A percentile compares a stretch with the other conserved stretches of the same genome.
These are phyloP conservation scores for Petroica traversi DNA, from an alignment of 2,113 vertebrate genomes.

Conservation along the genomic window DNA sequence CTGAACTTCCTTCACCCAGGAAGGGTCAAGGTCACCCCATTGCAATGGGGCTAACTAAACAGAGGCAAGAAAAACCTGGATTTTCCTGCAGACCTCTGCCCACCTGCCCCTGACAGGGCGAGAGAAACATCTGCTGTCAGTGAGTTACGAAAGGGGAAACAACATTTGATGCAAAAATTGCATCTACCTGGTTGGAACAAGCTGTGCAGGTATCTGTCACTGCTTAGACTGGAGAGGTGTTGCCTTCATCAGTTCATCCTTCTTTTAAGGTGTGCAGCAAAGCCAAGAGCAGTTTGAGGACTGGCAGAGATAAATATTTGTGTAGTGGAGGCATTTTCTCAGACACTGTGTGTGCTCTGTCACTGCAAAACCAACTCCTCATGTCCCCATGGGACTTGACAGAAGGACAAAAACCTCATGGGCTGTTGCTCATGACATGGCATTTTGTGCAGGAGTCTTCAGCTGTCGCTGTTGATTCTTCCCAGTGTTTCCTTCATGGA, in stretches of 20 bases:
- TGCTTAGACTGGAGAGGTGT: neutral
- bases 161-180: neutral
- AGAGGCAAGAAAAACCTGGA: neutral
- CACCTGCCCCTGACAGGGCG: neutral
- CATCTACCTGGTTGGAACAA: neutral
- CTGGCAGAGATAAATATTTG: neutral
- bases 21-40: neutral
- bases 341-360: neutral
- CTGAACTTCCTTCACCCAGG: neutral
- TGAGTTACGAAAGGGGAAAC: neutral
- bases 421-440: neutral
- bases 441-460: neutral
- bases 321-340: neutral
- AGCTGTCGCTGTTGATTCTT: neutral
- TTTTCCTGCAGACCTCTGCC: neutral
- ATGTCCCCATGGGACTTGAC: neutral
- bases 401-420: neutral
- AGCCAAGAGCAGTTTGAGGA: neutral
- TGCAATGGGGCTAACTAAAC: neutral
- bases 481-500: neutral
- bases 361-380: rapidly evolving
- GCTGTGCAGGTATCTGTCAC: neutral
- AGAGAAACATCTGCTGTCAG: neutral
- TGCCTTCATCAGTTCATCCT: neutral
- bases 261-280: neutral